phyloP scores from a whole-genome alignment of 2,113 vertebrate genomes.

The Spea bombifrons region DNA sequence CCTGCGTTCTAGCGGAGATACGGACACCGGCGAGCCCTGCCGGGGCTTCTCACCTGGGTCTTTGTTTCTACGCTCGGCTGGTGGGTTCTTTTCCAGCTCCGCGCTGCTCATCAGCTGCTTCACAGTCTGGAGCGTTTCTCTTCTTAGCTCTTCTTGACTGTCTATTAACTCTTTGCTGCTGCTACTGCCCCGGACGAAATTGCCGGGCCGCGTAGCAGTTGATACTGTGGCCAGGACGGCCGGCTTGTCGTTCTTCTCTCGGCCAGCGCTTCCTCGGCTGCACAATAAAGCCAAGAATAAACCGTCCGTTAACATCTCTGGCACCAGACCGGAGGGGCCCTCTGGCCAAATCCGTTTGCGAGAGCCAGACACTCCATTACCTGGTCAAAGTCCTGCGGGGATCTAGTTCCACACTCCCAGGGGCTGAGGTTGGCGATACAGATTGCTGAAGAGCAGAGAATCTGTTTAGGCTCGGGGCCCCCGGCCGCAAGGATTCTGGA shows the following conservation, averaged over 20 bases:
- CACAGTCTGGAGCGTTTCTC: slow-evolving; percentile 75
- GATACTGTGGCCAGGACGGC: slow-evolving; percentile 57
- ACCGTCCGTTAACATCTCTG: no score
- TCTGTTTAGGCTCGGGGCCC: slow-evolving; percentile 85
- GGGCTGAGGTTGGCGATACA: slow-evolving; percentile 64
- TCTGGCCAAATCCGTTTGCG: background rate
- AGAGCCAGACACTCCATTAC: slow-evolving; percentile 61
- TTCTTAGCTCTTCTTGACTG: slow-evolving; percentile 75
- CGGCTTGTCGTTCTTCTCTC: slow-evolving; percentile 87
- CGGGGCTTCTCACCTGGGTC: slow-evolving; percentile 69
- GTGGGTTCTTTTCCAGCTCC: slow-evolving; percentile 11
- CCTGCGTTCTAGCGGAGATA: no score
- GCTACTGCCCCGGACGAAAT: slow-evolving; percentile 74
- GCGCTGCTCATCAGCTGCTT: slow-evolving; percentile 26
- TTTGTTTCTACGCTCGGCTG: slow-evolving; percentile 60
- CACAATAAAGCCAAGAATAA: background rate
- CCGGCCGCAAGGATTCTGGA: slow-evolving; percentile 81
- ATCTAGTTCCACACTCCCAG: slow-evolving; percentile 75
- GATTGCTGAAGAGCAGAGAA: slow-evolving; percentile 89
- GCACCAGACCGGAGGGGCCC: no score
- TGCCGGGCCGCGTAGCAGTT: slow-evolving; percentile 65
- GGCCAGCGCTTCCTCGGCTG: slow-evolving; percentile 54
- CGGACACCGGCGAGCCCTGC: background rate
- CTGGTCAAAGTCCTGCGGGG: slow-evolving; percentile 81
- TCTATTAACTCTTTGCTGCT: slow-evolving; percentile 84